Conservation (phyloP, 2,113 vertebrate genomes). For the Mungos mungo region DNA sequence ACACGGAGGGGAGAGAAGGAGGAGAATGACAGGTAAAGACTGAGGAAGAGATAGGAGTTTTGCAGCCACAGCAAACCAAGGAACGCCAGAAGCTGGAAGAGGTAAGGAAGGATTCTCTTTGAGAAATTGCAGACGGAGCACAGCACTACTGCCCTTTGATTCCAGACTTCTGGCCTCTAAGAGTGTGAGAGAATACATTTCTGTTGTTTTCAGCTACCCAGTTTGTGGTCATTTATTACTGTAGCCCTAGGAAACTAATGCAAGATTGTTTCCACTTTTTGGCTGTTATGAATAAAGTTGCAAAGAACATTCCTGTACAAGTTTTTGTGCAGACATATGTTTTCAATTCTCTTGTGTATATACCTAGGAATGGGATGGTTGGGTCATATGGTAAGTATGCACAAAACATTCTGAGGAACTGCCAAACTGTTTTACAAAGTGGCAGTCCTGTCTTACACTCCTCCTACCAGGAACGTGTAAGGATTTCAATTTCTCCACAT, state of each 20-base stretch:
- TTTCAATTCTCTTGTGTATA: conserved; percentile 17
- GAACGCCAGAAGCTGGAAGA: not conserved
- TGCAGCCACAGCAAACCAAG: not conserved
- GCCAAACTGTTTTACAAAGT: not conserved
- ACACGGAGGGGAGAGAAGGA: not conserved
- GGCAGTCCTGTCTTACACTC: too few species aligned
- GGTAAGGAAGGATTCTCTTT: not conserved
- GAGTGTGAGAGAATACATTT: not conserved
- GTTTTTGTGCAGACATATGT: not conserved
- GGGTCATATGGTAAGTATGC: not conserved
- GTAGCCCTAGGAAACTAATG: not conserved
- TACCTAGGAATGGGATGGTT: not conserved
- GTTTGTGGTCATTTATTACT: not conserved
- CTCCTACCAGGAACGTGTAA: not conserved
- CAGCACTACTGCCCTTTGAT: not conserved
- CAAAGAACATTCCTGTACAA: not conserved
- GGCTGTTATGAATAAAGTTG: not conserved
- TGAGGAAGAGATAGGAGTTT: not conserved
- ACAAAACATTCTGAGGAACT: not conserved
- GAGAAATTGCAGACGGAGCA: not conserved
- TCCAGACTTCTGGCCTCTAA: not conserved
- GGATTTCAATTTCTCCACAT: not conserved
- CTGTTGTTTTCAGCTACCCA: not conserved
- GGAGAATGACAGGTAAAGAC: not conserved
- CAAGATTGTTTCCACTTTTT: not conserved